These are phyloP conservation scores for Fopius arisanus DNA, from an alignment of 1,140 invertebrate genomes.

Conservation along the genomic window DNA sequence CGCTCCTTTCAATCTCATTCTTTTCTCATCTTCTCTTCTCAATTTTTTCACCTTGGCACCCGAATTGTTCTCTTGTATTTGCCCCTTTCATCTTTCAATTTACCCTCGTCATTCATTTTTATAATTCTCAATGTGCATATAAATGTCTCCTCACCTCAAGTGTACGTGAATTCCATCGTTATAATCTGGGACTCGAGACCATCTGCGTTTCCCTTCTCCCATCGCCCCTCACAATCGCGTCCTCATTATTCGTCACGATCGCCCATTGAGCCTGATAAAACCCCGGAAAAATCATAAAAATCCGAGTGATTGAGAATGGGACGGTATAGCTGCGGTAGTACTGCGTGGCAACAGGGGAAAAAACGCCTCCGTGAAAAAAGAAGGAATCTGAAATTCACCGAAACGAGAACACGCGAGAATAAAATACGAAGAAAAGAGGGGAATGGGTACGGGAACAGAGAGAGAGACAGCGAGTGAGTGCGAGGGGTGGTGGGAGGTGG, in stretches of 20 bases:
- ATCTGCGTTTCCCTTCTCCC: neutral
- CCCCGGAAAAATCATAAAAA: neutral
- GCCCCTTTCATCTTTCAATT: neutral
- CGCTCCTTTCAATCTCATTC: neutral
- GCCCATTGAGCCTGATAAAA: neutral
- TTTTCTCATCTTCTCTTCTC: neutral
- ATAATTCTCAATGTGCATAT: neutral
- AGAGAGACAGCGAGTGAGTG: neutral
- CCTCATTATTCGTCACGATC: neutral
- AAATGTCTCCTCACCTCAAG: neutral
- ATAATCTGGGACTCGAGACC: neutral
- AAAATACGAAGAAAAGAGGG: conserved; percentile 5
- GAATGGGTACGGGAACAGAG: neutral
- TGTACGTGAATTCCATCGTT: neutral
- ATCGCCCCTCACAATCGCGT: neutral
- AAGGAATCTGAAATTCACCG: neutral
- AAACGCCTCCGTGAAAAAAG: neutral
- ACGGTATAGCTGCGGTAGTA: neutral
- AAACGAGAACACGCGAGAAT: conserved; percentile 14
- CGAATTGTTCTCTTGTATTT: neutral
- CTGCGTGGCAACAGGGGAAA: neutral
- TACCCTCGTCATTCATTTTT: neutral
- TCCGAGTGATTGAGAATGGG: neutral
- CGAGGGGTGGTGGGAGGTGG: neutral
- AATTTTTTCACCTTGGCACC: neutral